These are phyloP conservation scores for Camponotus fellah DNA, from an alignment of 2,888 invertebrate species.

Conservation along the genomic window DNA sequence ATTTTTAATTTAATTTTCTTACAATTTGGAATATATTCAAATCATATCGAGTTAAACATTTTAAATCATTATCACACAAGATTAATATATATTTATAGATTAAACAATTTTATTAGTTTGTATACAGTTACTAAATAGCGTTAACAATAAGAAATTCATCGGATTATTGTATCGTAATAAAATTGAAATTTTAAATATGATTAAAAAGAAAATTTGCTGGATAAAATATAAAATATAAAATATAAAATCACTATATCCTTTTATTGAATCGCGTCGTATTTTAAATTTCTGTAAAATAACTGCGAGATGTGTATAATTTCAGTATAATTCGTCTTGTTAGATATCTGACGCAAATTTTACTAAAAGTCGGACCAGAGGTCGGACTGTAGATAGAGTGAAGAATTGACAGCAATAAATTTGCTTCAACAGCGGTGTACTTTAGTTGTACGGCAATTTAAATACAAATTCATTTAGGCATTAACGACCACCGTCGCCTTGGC, in stretches of 20 bases:
- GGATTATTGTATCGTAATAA: not conserved
- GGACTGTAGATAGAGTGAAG: conserved; percentile 6
- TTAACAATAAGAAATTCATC: not conserved
- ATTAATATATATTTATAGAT: not conserved
- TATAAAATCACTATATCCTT: not conserved
- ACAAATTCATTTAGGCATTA: conserved; percentile 35
- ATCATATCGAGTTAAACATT: conserved; percentile 1
- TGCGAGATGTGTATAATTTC: not conserved
- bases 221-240: not conserved
- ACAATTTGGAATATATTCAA: not conserved
- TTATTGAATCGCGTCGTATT: conserved; percentile 4
- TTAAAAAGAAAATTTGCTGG: not conserved
- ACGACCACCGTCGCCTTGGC: conserved; percentile 26
- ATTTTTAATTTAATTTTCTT: conserved; percentile 4
- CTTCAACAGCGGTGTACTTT: conserved; percentile 32
- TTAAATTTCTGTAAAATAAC: not conserved
- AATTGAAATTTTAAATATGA: not conserved
- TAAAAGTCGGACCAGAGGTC: conserved; percentile 23
- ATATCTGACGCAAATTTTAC: conserved; percentile 32
- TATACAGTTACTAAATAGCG: not conserved
- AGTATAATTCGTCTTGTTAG: conserved; percentile 11
- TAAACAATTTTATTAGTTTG: not conserved
- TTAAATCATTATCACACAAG: not conserved
- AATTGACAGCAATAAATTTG: conserved; percentile 47
- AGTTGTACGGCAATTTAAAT: conserved; percentile 24